Evolutionary conservation across 2,797 vertebrate genomes (phyloP).

Genomic region (Enteromius afrohamiltoni): DNA sequence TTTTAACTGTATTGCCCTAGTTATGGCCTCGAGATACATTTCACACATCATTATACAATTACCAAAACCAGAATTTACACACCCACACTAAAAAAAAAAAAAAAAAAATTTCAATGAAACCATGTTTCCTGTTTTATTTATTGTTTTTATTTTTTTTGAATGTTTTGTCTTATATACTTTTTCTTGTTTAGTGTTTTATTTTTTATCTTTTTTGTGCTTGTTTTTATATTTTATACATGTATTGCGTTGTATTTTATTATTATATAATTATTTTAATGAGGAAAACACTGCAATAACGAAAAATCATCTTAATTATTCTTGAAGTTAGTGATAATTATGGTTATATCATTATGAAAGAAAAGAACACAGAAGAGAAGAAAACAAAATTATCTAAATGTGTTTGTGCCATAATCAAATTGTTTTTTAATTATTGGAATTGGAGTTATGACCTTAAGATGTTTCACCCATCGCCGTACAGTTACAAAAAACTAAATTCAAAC

Average conservation of each 20-base stretch:
- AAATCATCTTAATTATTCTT: neutral
- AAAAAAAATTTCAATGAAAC: neutral
- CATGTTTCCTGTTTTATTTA: neutral
- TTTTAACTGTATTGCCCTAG: neutral
- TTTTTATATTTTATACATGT: neutral
- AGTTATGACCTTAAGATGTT: neutral
- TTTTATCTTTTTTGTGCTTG: neutral
- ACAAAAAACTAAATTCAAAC: neutral
- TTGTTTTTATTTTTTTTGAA: neutral
- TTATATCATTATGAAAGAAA: neutral
- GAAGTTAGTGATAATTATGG: constrained; percentile 17
- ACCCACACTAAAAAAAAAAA: neutral
- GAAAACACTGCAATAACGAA: neutral
- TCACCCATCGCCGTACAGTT: neutral
- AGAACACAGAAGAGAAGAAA: neutral
- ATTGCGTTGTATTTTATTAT: neutral
- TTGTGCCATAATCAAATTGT: constrained; percentile 15
- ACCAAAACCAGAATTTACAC: neutral
- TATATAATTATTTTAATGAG: neutral
- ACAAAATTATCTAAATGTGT: constrained; percentile 1
- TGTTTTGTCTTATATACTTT: too few relatives aligned
- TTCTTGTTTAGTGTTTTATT: neutral
- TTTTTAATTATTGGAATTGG: neutral
- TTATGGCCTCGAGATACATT: neutral
- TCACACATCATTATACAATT: neutral